A percentile compares a stretch with the other conserved stretches of the same genome.
These are phyloP conservation scores for Regulus satrapa DNA, from an alignment of 2,113 vertebrate genomes.

Conservation along the genomic window DNA sequence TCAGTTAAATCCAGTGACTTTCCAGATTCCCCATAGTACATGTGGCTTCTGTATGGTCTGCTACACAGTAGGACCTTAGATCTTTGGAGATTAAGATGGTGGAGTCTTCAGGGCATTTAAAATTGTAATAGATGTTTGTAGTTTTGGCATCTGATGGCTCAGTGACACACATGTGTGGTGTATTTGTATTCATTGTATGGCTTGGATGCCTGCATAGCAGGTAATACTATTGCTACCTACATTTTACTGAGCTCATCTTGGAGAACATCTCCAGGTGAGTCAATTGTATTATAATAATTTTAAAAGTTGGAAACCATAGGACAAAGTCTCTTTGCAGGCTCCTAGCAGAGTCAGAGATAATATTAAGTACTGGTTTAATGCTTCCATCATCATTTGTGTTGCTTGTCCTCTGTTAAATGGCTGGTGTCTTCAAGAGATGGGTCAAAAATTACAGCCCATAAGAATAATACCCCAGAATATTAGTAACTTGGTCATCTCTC, in stretches of 20 bases:
- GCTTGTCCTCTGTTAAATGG: neutral
- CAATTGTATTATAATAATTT: neutral
- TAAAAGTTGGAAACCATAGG: neutral
- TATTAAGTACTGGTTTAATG: neutral
- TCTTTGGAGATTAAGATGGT: neutral
- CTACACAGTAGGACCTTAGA: neutral
- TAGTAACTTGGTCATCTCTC: neutral
- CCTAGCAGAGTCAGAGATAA: neutral
- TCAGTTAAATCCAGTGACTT: neutral
- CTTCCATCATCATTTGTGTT: neutral
- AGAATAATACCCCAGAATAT: neutral
- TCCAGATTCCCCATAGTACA: rapidly evolving
- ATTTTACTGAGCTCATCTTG: neutral
- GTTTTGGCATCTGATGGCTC: neutral
- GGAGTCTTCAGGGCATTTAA: neutral
- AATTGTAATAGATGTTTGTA: neutral
- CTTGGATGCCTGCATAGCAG: rapidly evolving
- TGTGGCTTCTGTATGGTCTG: neutral
- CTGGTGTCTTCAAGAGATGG: neutral
- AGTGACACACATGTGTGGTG: rapidly evolving
- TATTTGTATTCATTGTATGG: neutral
- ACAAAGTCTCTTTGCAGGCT: neutral
- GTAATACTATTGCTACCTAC: no score
- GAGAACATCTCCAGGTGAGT: neutral
- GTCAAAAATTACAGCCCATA: neutral